A percentile compares a stretch with the other conserved stretches of the same genome.
phyloP scores from a whole-genome alignment of 2,113 vertebrate species.

The Plectropomus leopardus region DNA sequence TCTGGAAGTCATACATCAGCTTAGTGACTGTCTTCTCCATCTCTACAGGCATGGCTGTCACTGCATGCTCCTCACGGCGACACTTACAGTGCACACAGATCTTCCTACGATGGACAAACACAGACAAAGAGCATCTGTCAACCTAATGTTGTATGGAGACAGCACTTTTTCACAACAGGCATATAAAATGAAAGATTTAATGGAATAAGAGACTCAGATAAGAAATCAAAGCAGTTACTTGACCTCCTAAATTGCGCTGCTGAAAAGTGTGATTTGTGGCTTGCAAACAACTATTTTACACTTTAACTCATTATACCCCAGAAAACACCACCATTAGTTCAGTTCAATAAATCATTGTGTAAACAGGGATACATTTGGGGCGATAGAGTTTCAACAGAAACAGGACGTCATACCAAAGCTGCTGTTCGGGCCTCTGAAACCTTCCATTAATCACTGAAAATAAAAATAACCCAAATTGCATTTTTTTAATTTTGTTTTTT shows the following conservation, averaged over 20 bases:
- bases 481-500: too few relatives aligned
- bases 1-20: slow-evolving; percentile 99
- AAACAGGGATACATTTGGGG: slow-evolving; percentile 23
- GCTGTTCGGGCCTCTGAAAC: slow-evolving; percentile 11
- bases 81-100: slow-evolving; percentile 99
- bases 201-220: neutral
- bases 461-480: neutral
- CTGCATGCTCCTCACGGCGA: slow-evolving; percentile 96
- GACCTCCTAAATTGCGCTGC: neutral
- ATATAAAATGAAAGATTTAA: neutral
- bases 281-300: slow-evolving; percentile 3
- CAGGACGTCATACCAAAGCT: slow-evolving; percentile 20
- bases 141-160: neutral
- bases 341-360: slow-evolving; percentile 32
- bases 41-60: slow-evolving; percentile 96
- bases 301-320: slow-evolving; percentile 14
- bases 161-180: neutral
- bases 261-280: slow-evolving; percentile 39
- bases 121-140: slow-evolving; percentile 11
- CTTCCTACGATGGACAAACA: slow-evolving; percentile 86
- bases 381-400: slow-evolving; percentile 41
- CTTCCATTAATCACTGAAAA: slow-evolving; percentile 46
- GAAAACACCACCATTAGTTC: slow-evolving; percentile 13
- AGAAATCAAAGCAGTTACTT: slow-evolving; percentile 11
- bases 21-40: slow-evolving; percentile 99